Conservation (phyloP, 2,888 invertebrate genomes). For the Aphodius sticticus region DNA sequence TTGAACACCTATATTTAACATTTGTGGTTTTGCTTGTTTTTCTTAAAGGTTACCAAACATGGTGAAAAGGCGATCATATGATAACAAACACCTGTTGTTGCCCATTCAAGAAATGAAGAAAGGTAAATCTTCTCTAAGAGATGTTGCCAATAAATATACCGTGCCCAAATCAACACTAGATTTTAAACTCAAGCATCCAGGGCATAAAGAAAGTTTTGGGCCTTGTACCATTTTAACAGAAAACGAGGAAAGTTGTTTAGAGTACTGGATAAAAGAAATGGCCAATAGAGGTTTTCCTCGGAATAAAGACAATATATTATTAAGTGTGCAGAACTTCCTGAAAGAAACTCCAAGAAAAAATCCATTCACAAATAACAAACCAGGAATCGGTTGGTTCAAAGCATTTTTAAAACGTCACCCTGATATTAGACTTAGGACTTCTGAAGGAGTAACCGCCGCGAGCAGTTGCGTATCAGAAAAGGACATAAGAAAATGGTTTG, state of each 20-base stretch:
- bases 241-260: conserved; percentile 20
- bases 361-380: too few relatives aligned
- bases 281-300: conserved; percentile 28
- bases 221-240: conserved; percentile 22
- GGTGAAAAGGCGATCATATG: neutral
- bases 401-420: too few relatives aligned
- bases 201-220: conserved; percentile 15
- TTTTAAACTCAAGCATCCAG: conserved; percentile 29
- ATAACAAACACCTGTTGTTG: too few relatives aligned
- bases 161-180: conserved; percentile 27
- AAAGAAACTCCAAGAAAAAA: too few relatives aligned
- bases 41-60: neutral
- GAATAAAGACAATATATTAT: neutral
- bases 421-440: too few relatives aligned
- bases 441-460: too few relatives aligned
- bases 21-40: neutral
- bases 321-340: too few relatives aligned
- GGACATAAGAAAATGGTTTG: too few relatives aligned
- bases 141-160: conserved; percentile 29
- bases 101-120: conserved; percentile 7
- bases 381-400: too few relatives aligned
- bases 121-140: conserved; percentile 26
- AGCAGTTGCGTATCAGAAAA: too few relatives aligned
- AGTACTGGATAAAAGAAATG: conserved; percentile 18
- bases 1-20: neutral